phyloP scores from a whole-genome alignment of 2,797 vertebrate genomes.

The Spondyliosoma cantharus region DNA sequence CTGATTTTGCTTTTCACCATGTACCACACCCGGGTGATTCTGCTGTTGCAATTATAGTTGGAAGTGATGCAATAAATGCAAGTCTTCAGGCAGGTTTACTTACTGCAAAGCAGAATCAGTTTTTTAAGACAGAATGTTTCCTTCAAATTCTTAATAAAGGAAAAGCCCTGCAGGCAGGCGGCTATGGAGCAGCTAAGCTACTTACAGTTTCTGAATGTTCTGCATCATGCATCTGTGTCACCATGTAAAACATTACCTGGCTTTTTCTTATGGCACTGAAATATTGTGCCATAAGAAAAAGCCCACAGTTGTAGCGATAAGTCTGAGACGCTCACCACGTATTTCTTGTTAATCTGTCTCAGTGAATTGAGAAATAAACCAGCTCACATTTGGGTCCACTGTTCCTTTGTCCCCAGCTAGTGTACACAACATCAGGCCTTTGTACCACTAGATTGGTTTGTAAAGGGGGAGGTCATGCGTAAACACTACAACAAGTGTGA shows the following conservation, averaged over 20 bases:
- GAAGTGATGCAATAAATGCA: neutral
- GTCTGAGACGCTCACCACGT: neutral
- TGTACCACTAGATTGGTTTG: slow-evolving; percentile 17
- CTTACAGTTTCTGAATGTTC: neutral
- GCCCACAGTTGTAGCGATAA: neutral
- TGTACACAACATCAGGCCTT: slow-evolving; percentile 3
- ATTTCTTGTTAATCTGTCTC: neutral
- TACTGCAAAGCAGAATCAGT: no score
- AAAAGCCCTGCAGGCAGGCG: neutral
- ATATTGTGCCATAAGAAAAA: no score
- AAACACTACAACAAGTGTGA: neutral
- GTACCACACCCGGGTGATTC: neutral
- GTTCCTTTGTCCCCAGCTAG: slow-evolving; percentile 3
- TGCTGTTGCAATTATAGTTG: neutral
- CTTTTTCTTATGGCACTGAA: no score
- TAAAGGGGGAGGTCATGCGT: neutral
- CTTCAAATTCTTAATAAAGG: neutral
- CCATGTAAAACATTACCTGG: neutral
- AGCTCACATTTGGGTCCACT: neutral
- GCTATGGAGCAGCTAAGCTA: no score
- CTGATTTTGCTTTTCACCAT: neutral
- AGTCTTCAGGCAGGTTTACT: neutral
- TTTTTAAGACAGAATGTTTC: neutral
- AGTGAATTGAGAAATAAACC: neutral
- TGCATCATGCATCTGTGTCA: neutral